These are phyloP conservation scores for Apodemus speciosus DNA, from an alignment of 2,113 vertebrate genomes.

Conservation along the genomic window DNA sequence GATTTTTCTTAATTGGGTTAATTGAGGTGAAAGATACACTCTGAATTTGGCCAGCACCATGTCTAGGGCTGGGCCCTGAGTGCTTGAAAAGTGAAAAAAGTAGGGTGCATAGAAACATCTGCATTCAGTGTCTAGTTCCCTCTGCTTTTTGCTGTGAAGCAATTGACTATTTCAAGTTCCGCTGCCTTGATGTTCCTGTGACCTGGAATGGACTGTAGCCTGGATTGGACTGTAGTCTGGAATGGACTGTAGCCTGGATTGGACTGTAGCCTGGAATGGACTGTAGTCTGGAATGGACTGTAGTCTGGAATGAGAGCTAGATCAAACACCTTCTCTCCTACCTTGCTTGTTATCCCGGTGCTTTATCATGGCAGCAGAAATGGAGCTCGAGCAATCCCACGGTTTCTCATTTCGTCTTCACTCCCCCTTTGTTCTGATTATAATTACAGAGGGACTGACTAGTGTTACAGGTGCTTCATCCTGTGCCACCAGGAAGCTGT, in stretches of 20 bases:
- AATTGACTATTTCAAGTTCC: no score
- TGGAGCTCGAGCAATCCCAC: background rate
- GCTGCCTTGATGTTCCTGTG: background rate
- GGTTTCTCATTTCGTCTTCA: background rate
- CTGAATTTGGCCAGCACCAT: background rate
- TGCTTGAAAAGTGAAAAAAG: no score
- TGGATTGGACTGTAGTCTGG: background rate
- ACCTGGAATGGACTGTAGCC: no score
- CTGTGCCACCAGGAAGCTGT: background rate
- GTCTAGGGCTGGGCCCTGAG: background rate
- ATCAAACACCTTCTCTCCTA: background rate
- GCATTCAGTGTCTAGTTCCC: background rate
- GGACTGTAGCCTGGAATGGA: no score
- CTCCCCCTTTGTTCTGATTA: background rate
- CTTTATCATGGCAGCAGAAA: background rate
- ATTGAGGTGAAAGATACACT: background rate
- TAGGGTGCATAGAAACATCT: background rate
- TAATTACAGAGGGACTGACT: background rate
- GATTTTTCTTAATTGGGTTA: background rate
- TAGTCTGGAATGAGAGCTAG: background rate
- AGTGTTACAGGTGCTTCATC: background rate
- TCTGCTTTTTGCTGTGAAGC: background rate
- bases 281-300: no score
- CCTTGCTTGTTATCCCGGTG: background rate
- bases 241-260: no score